phyloP scores from a whole-genome alignment of 2,888 invertebrate genomes.

The Tryphoninae sp. region DNA sequence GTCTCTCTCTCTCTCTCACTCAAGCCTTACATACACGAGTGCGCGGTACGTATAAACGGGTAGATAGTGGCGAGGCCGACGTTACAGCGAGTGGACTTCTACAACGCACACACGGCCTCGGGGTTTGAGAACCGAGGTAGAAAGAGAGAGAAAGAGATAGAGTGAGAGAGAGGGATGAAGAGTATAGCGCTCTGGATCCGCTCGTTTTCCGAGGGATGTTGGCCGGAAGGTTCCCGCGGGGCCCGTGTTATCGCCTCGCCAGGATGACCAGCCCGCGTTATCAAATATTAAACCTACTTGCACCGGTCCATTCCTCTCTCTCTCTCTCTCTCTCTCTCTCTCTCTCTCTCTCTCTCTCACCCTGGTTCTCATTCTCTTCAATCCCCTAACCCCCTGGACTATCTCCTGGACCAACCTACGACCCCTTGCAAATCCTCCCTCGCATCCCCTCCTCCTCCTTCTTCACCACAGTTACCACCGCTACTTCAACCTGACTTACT shows the following conservation, averaged over 20 bases:
- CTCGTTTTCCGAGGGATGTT: slow-evolving; percentile 80
- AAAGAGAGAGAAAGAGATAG: slow-evolving; percentile 22
- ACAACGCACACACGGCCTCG: slow-evolving; percentile 50
- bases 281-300: slow-evolving; percentile 81
- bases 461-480: not conserved
- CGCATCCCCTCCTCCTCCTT: not conserved
- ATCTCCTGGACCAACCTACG: slow-evolving; percentile 62
- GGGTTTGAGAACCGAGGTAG: slow-evolving; percentile 55
- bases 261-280: slow-evolving; percentile 81
- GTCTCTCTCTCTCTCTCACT: not conserved
- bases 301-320: slow-evolving; percentile 74
- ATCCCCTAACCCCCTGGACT: slow-evolving; percentile 63
- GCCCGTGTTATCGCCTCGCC: slow-evolving; percentile 81
- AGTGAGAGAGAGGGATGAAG: slow-evolving; percentile 14
- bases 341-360: slow-evolving; percentile 60
- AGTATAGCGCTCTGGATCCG: slow-evolving; percentile 53
- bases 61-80: slow-evolving; percentile 52
- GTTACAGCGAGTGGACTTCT: slow-evolving; percentile 55
- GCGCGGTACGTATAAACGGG: slow-evolving; percentile 19
- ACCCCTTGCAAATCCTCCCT: slow-evolving; percentile 50
- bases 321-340: slow-evolving; percentile 62
- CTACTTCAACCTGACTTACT: slow-evolving; percentile 53
- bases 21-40: not conserved
- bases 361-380: slow-evolving; percentile 60
- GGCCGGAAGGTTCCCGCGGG: slow-evolving; percentile 81